These are phyloP conservation scores for Argya squamiceps DNA, from an alignment of 2,797 vertebrate species.

Conservation along the genomic window DNA sequence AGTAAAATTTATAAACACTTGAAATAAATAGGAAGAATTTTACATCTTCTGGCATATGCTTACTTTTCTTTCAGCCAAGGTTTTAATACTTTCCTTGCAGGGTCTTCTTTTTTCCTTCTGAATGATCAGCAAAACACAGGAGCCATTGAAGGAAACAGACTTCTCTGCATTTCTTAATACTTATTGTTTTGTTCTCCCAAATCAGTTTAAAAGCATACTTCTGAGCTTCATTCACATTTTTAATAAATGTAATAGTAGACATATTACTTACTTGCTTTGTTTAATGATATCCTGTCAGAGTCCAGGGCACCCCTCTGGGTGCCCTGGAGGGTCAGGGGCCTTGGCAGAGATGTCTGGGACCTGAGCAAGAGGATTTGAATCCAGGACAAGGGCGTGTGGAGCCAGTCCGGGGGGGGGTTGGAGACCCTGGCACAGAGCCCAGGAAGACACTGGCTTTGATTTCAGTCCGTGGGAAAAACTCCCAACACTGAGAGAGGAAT, in stretches of 20 bases:
- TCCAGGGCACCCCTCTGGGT: too few species aligned
- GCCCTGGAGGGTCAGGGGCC: too few species aligned
- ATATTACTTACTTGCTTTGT: conserved; percentile 33
- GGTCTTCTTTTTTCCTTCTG: neutral
- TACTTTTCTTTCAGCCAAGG: conserved; percentile 42
- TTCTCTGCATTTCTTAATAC: conserved; percentile 37
- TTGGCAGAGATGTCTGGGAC: too few species aligned
- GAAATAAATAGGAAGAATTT: neutral
- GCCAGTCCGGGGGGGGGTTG: too few species aligned
- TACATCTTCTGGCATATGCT: neutral
- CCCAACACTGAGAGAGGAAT: too few species aligned
- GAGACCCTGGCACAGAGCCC: too few species aligned
- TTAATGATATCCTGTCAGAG: neutral
- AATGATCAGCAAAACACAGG: neutral
- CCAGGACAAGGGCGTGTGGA: too few species aligned
- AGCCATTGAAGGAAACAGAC: conserved; percentile 26
- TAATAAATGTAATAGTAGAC: conserved; percentile 40
- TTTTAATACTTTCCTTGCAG: neutral
- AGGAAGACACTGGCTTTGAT: too few species aligned
- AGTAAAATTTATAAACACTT: neutral
- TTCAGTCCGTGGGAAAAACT: too few species aligned
- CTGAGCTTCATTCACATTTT: conserved; percentile 37
- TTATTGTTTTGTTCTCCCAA: conserved; percentile 45
- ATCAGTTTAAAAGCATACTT: conserved; percentile 54
- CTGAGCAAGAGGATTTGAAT: too few species aligned